Evolutionary conservation across 1,140 invertebrate species (phyloP), one percentile per base, ranked within the genome.

Genomic region (Micrasema minimum): DNA sequence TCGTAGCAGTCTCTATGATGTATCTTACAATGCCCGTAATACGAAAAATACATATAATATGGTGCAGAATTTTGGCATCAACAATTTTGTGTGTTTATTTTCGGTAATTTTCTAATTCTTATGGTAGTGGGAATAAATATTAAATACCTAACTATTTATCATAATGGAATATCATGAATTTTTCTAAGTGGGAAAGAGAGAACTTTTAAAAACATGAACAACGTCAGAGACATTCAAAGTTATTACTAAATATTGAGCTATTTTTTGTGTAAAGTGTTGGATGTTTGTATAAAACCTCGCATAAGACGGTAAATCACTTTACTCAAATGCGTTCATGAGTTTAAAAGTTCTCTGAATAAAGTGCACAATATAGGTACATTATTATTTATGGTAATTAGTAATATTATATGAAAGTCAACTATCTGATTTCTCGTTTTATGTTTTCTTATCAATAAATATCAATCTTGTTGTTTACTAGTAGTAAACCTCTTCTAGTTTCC

Each of bases 1-100:
- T n/a, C n/a, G n/a, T n/a, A n/a, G n/a, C n/a, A n/a, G n/a, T n/a
- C n/a, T n/a, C n/a, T n/a, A n/a, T n/a, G 1, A 0, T 6, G 31
- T 66, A 37, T 20, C 45, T 66, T 16, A 35, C 46, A 22, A 62
- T 62, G 59, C 59, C 59, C 23, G 43, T 23, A 46, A 62, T 62
- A 16, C 9, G 20, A 45, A 14, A 46, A 62, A 62, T 62, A 62
- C 37, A 46, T 46, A 20, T 16, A 37, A 59, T 59, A 62, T 50
- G 26, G 73, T 75, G 73, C 73, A 72, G 66, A 64, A 69, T 70
- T 75, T 75, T 75, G 73, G 73, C 73, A 75, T 75, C 73, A 72
- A 75, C 61, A 55, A 61, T 75, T 66, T 53, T 69, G 59, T 37
- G 48, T 65, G 37, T 65, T 64, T 53, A 69, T 71, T 68, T 71